Conservation (phyloP, 2,113 vertebrate species). For the Neomonachus schauinslandi region DNA sequence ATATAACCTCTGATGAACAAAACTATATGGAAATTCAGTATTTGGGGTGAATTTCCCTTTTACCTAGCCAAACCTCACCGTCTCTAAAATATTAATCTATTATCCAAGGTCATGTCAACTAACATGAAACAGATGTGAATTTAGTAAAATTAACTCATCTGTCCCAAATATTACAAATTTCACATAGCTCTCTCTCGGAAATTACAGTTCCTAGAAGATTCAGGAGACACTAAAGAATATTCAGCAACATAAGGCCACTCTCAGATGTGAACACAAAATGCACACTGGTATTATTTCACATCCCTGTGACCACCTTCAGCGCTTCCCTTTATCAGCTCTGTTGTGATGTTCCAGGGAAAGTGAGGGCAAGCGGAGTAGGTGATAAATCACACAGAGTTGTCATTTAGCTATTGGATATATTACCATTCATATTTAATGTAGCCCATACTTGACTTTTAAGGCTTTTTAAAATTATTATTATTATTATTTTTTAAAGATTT, state of each 20-base stretch:
- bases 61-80: neutral
- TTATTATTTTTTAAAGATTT: too few relatives aligned
- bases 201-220: neutral
- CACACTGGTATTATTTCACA: neutral
- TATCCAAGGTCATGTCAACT: neutral
- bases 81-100: neutral
- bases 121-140: neutral
- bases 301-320: neutral
- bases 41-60: neutral
- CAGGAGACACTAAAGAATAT: neutral
- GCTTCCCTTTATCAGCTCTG: conserved; percentile 18
- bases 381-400: conserved; percentile 49
- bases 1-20: neutral
- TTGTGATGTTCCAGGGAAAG: neutral
- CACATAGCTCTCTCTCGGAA: neutral
- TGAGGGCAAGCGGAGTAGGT: neutral
- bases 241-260: neutral
- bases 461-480: neutral
- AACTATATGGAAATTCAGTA: neutral
- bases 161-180: neutral
- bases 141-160: neutral
- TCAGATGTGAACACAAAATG: neutral
- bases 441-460: conserved; percentile 53
- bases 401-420: conserved; percentile 41
- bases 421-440: conserved; percentile 74